Percentiles rank a stretch among this genome's conserved stretches.
Conservation (phyloP, 1,140 invertebrate genomes). For the Cotesia typhae region DNA sequence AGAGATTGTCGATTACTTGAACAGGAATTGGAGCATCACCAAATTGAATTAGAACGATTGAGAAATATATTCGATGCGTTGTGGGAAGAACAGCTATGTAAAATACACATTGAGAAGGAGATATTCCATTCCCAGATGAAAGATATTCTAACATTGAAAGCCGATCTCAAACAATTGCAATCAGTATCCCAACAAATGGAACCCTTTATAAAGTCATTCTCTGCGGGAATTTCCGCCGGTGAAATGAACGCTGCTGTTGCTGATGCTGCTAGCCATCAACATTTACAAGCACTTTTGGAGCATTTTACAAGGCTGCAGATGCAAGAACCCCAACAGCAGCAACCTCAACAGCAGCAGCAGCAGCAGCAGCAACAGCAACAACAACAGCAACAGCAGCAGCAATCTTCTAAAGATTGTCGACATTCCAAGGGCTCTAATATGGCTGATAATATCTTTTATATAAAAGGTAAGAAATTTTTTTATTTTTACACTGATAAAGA, state of each 20-base stretch:
- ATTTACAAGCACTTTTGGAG: constrained; percentile 69
- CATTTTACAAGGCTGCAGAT: constrained; percentile 67
- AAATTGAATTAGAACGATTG: constrained; percentile 72
- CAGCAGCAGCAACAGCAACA: constrained; percentile 43
- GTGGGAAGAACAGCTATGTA: constrained; percentile 77
- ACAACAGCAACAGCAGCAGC: background rate
- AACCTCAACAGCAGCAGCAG: constrained; percentile 34
- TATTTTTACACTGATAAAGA: background rate
- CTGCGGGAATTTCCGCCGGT: constrained; percentile 57
- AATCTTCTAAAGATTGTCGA: constrained; percentile 59
- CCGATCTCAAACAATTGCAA: constrained; percentile 74
- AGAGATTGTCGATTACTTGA: constrained; percentile 72
- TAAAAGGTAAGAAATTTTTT: constrained; percentile 56
- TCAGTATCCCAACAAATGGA: constrained; percentile 72
- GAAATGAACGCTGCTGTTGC: constrained; percentile 56
- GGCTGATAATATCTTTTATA: constrained; percentile 60
- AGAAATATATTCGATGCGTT: constrained; percentile 70
- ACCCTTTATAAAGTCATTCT: constrained; percentile 71
- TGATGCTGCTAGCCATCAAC: constrained; percentile 60
- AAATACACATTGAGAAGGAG: constrained; percentile 75
- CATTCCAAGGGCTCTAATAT: constrained; percentile 53
- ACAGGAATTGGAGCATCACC: constrained; percentile 72
- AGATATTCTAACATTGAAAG: constrained; percentile 71
- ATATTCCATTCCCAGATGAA: constrained; percentile 74
- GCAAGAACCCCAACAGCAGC: constrained; percentile 55